Evolutionary conservation across 1,140 invertebrate genomes (phyloP).

Genomic region (Drosophila biarmipes): DNA sequence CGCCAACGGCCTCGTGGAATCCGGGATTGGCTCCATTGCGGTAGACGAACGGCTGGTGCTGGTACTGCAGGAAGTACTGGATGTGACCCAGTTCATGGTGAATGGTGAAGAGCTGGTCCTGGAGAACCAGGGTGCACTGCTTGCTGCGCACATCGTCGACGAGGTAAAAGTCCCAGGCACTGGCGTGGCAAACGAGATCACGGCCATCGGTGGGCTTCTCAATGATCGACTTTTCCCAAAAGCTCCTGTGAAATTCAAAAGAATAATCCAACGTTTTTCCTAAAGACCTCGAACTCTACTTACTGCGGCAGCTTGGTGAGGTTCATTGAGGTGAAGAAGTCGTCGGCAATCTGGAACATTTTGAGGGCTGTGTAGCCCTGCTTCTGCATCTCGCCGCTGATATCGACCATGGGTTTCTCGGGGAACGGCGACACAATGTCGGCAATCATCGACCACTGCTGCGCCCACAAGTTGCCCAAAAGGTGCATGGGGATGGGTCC

Average conservation of each 20-base stretch:
- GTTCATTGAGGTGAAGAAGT: slow-evolving; percentile 94
- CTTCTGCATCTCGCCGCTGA: slow-evolving; percentile 89
- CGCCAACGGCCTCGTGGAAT: slow-evolving; percentile 97
- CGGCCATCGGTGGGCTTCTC: slow-evolving; percentile 90
- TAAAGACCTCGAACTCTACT: slow-evolving; percentile 2
- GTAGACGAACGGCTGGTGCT: slow-evolving; percentile 90
- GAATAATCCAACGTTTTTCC: background rate
- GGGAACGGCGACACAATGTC: slow-evolving; percentile 89
- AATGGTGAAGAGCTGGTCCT: slow-evolving; percentile 90
- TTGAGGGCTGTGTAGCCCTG: slow-evolving; percentile 90
- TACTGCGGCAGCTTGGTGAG: slow-evolving; percentile 91
- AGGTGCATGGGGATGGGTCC: slow-evolving; percentile 97
- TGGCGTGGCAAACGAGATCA: slow-evolving; percentile 95
- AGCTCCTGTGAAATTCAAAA: slow-evolving; percentile 80
- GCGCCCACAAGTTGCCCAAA: slow-evolving; percentile 96
- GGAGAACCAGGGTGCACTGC: slow-evolving; percentile 92
- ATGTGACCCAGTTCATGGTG: slow-evolving; percentile 96
- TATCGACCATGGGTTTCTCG: slow-evolving; percentile 89
- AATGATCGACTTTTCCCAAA: slow-evolving; percentile 93
- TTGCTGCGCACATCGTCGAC: slow-evolving; percentile 94
- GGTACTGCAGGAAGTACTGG: slow-evolving; percentile 94
- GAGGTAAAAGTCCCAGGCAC: slow-evolving; percentile 96
- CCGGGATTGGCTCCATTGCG: slow-evolving; percentile 90
- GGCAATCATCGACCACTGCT: slow-evolving; percentile 93
- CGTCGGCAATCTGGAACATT: slow-evolving; percentile 93